Percentiles rank a stretch among this genome's conserved stretches.
Evolutionary conservation across 2,797 vertebrate species (phyloP).

Genomic region (Alfaro cultratus): DNA sequence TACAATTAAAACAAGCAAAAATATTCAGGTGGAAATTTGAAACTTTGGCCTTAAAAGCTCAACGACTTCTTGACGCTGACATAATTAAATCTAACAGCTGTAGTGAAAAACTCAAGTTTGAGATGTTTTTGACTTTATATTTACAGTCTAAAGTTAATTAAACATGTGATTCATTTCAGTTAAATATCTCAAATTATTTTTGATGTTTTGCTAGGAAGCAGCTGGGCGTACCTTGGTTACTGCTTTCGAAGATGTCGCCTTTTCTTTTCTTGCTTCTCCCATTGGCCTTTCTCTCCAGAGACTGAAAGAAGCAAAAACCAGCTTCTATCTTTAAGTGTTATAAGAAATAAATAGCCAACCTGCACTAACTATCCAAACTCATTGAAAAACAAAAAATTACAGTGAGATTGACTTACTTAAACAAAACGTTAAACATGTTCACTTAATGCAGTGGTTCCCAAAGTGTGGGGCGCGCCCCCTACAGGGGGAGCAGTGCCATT

Average conservation of each 20-base stretch:
- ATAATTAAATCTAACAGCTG: neutral
- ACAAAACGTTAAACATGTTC: neutral
- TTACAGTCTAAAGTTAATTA: neutral
- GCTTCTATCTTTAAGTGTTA: neutral
- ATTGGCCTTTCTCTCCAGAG: conserved; percentile 94
- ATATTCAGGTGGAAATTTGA: too few species aligned
- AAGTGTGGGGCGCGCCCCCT: too few species aligned
- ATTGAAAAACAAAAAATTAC: neutral
- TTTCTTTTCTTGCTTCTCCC: conserved; percentile 95
- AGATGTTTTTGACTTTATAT: neutral
- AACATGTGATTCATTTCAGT: neutral
- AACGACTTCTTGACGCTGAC: neutral
- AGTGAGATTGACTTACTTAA: neutral
- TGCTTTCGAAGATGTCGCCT: conserved; percentile 91
- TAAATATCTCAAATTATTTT: neutral
- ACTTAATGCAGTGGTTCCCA: neutral
- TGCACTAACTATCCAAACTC: neutral
- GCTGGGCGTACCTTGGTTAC: conserved; percentile 86
- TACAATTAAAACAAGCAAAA: too few species aligned
- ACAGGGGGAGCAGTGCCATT: too few species aligned
- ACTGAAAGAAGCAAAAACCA: conserved; percentile 67
- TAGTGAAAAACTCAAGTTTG: neutral
- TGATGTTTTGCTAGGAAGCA: neutral
- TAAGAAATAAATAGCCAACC: neutral
- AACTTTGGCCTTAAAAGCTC: too few species aligned